Conservation (phyloP, 2,113 vertebrate genomes). For the Pollimyrus isidori region DNA sequence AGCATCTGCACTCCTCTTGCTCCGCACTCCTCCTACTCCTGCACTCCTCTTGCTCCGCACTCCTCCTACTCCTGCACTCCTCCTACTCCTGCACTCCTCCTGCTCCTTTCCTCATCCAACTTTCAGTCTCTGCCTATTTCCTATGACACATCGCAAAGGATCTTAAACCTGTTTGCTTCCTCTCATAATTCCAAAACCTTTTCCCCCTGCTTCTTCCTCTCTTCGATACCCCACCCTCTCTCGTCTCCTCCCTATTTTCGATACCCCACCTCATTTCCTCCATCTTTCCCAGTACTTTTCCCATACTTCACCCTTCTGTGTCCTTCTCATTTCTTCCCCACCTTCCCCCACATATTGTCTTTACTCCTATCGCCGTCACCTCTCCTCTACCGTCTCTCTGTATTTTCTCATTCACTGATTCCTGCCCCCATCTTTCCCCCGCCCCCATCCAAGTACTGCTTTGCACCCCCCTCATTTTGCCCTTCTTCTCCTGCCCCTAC, state of each 20-base stretch:
- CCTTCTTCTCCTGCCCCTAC: background rate
- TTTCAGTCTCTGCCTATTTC: background rate
- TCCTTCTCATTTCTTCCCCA: background rate
- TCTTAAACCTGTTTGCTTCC: background rate
- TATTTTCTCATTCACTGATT: background rate
- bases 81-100: background rate
- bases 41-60: background rate
- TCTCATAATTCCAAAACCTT: background rate
- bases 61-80: background rate
- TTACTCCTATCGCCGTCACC: background rate
- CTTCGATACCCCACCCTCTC: background rate
- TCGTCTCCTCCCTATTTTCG: no score
- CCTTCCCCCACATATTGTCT: background rate
- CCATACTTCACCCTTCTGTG: background rate
- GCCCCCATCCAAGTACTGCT: background rate
- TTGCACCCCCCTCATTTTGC: background rate
- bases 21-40: background rate
- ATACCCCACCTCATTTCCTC: no score
- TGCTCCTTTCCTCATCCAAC: background rate
- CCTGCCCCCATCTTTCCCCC: background rate
- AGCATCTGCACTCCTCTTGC: background rate
- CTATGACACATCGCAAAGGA: background rate
- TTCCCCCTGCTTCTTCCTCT: background rate
- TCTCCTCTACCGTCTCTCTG: background rate
- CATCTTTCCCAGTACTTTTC: background rate